phyloP scores from a whole-genome alignment of 2,113 vertebrate genomes.

The Xiphophorus hellerii region DNA sequence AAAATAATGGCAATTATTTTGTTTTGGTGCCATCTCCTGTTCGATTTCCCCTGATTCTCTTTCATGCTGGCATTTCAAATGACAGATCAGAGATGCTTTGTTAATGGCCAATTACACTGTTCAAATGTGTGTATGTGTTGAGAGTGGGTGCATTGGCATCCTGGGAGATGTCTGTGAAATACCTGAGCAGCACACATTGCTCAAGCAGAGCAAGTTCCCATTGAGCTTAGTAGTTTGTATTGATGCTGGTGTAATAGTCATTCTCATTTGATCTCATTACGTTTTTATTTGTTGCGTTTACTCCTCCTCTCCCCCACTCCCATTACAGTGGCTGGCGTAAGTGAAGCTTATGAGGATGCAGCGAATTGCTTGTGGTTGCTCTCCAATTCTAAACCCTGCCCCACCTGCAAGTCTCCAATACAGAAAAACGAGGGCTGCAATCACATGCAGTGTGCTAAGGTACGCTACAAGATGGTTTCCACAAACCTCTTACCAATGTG shows the following conservation, averaged over 20 bases:
- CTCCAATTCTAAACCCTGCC: conserved; percentile 95
- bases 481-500: background rate
- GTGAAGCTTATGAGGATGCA: conserved; percentile 95
- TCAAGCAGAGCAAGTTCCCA: conserved; percentile 44
- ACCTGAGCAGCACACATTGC: conserved; percentile 54
- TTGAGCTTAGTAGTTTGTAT: conserved; percentile 43
- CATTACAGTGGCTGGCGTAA: conserved; percentile 92
- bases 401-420: conserved; percentile 98
- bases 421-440: conserved; percentile 99
- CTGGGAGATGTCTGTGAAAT: conserved; percentile 55
- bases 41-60: conserved; percentile 48
- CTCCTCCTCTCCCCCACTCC: conserved; percentile 2
- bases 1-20: conserved; percentile 56
- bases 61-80: conserved; percentile 56
- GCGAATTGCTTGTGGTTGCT: conserved; percentile 98
- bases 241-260: conserved; percentile 40
- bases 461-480: conserved; percentile 60
- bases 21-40: conserved; percentile 35
- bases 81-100: conserved; percentile 50
- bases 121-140: conserved; percentile 22
- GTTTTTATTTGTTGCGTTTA: conserved; percentile 52
- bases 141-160: conserved; percentile 16
- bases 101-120: conserved; percentile 55
- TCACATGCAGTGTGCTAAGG: conserved; percentile 99
- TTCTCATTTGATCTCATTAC: conserved; percentile 59